A percentile compares a stretch with the other conserved stretches of the same genome.
Evolutionary conservation across 2,113 vertebrate genomes (phyloP).

Genomic region (Sylvietta virens): DNA sequence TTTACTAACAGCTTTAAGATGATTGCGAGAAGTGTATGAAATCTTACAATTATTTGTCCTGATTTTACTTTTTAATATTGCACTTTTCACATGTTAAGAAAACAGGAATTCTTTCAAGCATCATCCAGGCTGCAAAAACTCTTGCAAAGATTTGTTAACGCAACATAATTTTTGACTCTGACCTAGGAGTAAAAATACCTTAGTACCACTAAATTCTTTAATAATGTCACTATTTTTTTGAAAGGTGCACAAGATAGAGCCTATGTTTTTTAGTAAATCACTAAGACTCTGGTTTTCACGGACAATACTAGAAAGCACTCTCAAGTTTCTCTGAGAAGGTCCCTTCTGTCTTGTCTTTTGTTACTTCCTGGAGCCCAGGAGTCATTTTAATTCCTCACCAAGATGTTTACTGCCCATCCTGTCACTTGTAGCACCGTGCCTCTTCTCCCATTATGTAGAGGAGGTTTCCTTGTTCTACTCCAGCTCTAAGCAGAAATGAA

Average conservation of each 20-base stretch:
- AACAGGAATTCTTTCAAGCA: neutral
- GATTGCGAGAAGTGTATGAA: neutral
- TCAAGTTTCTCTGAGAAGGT: neutral
- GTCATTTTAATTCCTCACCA: neutral
- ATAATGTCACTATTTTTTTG: neutral
- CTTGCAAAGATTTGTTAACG: neutral
- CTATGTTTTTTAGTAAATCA: neutral
- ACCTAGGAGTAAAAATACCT: neutral
- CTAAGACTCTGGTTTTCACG: neutral
- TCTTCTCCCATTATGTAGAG: neutral
- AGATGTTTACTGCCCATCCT: neutral
- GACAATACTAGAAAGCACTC: neutral
- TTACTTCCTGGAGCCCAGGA: neutral
- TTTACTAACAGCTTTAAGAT: neutral
- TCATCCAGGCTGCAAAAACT: neutral
- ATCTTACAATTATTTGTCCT: neutral
- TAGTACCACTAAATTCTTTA: neutral
- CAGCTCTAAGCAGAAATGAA: neutral
- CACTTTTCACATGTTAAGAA: neutral
- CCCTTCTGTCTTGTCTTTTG: neutral
- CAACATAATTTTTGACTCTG: neutral
- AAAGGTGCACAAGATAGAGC: accelerated
- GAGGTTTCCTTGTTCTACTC: neutral
- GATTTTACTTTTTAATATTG: neutral
- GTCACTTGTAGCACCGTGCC: neutral